These are phyloP conservation scores for Stichodactyla helianthus DNA, from an alignment of 64 coral and sea anemone genomes.

Conservation along the genomic window DNA sequence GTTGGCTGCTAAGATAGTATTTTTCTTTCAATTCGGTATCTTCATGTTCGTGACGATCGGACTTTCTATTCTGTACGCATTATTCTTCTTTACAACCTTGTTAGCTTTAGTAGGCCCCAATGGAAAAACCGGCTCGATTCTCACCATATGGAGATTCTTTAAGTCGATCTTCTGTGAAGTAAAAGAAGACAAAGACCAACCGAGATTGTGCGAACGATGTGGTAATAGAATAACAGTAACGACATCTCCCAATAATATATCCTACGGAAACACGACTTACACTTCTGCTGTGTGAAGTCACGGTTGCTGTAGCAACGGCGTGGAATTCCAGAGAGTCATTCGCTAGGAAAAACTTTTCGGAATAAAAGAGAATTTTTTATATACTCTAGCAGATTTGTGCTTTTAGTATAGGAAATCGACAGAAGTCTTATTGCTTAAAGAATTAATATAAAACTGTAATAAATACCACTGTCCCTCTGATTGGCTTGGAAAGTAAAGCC, in stretches of 20 bases:
- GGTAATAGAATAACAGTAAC: neutral
- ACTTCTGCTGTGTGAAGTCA: constrained; percentile 10
- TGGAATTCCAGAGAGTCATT: neutral
- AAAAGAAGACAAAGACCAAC: neutral
- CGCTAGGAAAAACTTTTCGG: neutral
- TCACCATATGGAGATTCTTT: constrained; percentile 17
- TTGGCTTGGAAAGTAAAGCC: neutral
- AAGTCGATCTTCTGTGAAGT: neutral
- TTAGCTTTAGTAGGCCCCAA: constrained; percentile 80
- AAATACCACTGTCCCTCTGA: neutral
- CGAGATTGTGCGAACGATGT: neutral
- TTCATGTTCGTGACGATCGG: constrained; percentile 98
- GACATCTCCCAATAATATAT: neutral
- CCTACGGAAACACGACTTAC: constrained; percentile 6
- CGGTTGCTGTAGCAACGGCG: neutral
- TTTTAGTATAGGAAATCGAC: neutral
- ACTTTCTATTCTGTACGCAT: constrained; percentile 82
- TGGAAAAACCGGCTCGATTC: constrained; percentile 71
- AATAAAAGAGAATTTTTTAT: neutral
- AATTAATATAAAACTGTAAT: neutral
- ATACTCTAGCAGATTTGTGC: neutral
- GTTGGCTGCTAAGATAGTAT: constrained; percentile 91
- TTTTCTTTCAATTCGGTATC: constrained; percentile 96
- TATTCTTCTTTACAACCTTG: constrained; percentile 86
- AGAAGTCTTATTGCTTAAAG: neutral